Conservation (phyloP, 2,113 vertebrate species). For the Lepus timidus region DNA sequence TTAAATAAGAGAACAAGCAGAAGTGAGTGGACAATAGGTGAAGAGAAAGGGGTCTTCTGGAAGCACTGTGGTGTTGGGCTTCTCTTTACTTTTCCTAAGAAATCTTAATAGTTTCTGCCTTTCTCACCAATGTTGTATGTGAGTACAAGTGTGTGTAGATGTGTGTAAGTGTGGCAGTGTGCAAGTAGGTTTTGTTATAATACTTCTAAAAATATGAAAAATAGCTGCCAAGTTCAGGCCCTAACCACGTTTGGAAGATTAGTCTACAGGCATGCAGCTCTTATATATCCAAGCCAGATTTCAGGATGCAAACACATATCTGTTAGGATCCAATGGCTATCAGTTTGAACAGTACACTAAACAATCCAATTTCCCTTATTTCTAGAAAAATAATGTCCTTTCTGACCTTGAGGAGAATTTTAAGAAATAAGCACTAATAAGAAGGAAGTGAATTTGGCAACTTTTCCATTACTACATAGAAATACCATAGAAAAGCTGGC, state of each 20-base stretch:
- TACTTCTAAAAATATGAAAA: neutral
- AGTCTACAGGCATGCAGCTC: rapidly evolving
- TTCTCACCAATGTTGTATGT: neutral
- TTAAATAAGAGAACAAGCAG: neutral
- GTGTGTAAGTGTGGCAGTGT: no score
- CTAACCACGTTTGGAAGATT: neutral
- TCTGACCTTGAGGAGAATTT: neutral
- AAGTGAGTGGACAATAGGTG: neutral
- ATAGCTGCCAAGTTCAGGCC: neutral
- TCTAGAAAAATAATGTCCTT: neutral
- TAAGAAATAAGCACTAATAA: neutral
- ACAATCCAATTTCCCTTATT: neutral
- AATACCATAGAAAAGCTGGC: no score
- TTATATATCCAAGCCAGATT: neutral
- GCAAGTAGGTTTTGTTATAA: neutral
- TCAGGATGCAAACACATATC: neutral
- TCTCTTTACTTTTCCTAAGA: neutral
- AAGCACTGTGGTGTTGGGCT: no score
- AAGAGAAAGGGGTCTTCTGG: neutral
- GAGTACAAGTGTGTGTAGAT: no score
- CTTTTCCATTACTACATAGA: no score
- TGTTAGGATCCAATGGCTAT: neutral
- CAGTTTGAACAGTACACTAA: neutral
- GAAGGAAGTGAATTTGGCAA: neutral
- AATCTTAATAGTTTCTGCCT: neutral